Percentiles rank a stretch among this genome's conserved stretches.
Evolutionary conservation across 2,888 invertebrate genomes (phyloP).

Genomic region (Microctonus brassicae): DNA sequence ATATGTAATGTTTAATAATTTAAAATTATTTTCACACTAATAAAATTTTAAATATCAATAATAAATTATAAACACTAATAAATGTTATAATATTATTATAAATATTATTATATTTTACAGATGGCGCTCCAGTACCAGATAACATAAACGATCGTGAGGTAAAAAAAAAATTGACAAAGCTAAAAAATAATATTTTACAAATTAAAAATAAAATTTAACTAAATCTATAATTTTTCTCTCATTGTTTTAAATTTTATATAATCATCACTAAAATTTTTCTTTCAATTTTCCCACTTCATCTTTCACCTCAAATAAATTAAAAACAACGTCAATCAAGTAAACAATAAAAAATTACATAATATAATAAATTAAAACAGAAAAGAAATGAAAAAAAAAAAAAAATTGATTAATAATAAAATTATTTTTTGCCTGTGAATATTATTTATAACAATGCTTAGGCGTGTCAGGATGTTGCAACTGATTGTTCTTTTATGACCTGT

Average conservation of each 20-base stretch:
- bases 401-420: too few species aligned
- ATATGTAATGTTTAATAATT: too few species aligned
- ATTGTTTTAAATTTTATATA: background rate
- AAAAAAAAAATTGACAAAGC: conserved; percentile 18
- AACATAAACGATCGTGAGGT: conserved; percentile 58
- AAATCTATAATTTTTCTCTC: background rate
- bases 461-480: conserved; percentile 53
- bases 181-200: background rate
- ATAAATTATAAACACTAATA: too few species aligned
- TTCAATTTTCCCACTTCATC: background rate
- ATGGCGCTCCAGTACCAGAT: conserved; percentile 58
- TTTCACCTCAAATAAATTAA: background rate
- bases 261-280: conserved; percentile 47
- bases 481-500: background rate
- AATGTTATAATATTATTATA: conserved; percentile 30
- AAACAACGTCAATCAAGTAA: background rate
- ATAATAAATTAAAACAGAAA: too few species aligned
- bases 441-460: conserved; percentile 68
- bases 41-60: too few species aligned
- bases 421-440: too few species aligned
- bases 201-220: background rate
- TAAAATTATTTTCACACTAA: too few species aligned
- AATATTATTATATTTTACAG: conserved; percentile 54
- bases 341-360: background rate
- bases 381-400: too few species aligned